Conservation (phyloP, 2,797 vertebrate genomes). For the Siniperca obscura region DNA sequence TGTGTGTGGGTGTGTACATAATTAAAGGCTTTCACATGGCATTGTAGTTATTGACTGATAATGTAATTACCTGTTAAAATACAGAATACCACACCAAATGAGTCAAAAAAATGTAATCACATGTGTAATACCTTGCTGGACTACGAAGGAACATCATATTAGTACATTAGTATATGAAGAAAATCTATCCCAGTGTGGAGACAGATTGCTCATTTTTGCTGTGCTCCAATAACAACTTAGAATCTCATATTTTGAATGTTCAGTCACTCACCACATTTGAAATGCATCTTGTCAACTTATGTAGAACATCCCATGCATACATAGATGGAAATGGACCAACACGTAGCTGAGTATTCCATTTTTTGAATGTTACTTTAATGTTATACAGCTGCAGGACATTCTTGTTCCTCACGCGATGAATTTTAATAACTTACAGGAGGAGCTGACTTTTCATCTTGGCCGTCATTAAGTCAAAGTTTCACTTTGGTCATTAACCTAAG, state of each 20-base stretch:
- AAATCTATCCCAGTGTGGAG: background rate
- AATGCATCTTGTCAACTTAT: background rate
- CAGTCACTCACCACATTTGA: background rate
- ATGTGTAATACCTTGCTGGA: background rate
- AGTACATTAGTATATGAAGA: background rate
- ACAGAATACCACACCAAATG: conserved; percentile 2
- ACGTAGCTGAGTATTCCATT: background rate
- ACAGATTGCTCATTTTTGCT: background rate
- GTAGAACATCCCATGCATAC: background rate
- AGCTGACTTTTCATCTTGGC: no score
- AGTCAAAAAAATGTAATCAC: background rate
- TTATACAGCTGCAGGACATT: background rate
- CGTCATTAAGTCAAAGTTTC: no score
- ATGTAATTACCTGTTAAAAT: conserved; percentile 6
- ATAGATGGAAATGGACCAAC: background rate
- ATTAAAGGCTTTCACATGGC: background rate
- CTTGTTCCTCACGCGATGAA: no score
- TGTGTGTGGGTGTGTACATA: conserved; percentile 21
- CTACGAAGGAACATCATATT: background rate
- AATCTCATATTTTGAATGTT: background rate
- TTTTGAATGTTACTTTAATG: background rate
- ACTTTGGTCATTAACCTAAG: background rate
- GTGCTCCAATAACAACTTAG: background rate
- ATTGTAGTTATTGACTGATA: conserved; percentile 5
- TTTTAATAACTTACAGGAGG: no score